Evolutionary conservation across 2,888 invertebrate species (phyloP), one percentile per base, ranked within the genome.

Genomic region (Ennomos fuscantarius): DNA sequence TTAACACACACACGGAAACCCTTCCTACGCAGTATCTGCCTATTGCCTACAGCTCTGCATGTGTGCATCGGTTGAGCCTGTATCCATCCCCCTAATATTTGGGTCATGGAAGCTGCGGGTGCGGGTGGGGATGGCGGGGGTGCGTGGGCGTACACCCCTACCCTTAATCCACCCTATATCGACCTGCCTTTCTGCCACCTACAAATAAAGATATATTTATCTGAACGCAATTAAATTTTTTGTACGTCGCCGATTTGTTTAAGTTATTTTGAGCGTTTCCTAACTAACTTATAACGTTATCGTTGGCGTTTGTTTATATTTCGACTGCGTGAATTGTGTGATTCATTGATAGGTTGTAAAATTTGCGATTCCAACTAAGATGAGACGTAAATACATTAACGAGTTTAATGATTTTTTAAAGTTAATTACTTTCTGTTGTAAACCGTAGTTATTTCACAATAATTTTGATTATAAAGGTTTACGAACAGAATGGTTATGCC

Each of bases 91-190:
- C 84, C 76, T 72, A 55, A 66, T 79, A 82, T 85, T 74, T 84
- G 79, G 84, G 87, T 84, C 85, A 84, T 85, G 78, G 87, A 83
- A 76, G 82, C 79, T 81, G 84, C 73, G 81, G 72, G 80, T 73
- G 74, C 63, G 60, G 57, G 55, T 65, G 67, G 63, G 41, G 24
- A 11, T 15, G 69, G 65, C 41, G 62, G 68, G 71, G 70, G 67
- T 60, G 62, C 63, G 76, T 72, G 80, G 83, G 84, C 79, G 81
- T 73, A 65, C 77, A 78, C 78, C 82, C 78, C 73, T 78, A 24
- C 41, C 49, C 49, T 10, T 31, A n/a, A 32, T 8, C 39, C 55
- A 50, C 50, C 55, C 53, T 11, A 10, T 87, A 89, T 89, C 84
- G 89, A 89, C 75, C 88, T 69, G 50, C 33, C 61, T 50, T 40